Evolutionary conservation across 2,888 invertebrate species (phyloP).

Genomic region (Tetramorium bicarinatum): DNA sequence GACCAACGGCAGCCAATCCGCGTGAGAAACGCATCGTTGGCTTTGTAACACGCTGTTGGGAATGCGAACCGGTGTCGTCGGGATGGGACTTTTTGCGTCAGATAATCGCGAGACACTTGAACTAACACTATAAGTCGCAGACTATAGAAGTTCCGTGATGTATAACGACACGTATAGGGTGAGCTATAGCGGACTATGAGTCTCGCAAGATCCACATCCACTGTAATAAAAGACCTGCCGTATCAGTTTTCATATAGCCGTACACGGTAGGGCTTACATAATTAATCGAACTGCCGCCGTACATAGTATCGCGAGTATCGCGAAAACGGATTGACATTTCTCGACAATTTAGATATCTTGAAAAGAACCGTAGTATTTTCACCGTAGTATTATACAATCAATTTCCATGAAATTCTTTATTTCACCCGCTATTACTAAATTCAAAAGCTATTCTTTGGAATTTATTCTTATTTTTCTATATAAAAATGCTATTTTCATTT

Average conservation of each 20-base stretch:
- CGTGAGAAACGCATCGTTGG: conserved; percentile 43
- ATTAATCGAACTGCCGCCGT: not conserved
- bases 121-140: conserved; percentile 38
- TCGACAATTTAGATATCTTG: not conserved
- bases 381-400: not conserved
- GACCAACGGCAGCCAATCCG: conserved; percentile 24
- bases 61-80: conserved; percentile 14
- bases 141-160: not conserved
- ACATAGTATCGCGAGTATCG: not conserved
- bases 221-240: not conserved
- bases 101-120: conserved; percentile 16
- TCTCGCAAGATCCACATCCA: not conserved
- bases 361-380: not conserved
- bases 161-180: not conserved
- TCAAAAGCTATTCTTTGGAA: not conserved
- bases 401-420: not conserved
- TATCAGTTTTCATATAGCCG: not conserved
- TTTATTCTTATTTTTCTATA: conserved; percentile 1
- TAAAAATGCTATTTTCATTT: not conserved
- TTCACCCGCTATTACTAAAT: not conserved
- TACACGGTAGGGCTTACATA: not conserved
- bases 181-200: conserved; percentile 6
- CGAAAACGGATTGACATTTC: not conserved
- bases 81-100: not conserved
- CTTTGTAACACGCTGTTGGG: conserved; percentile 1